Percentiles rank a stretch among this genome's conserved stretches.
Conservation (phyloP, 2,888 invertebrate genomes). For the Erebia epiphron region DNA sequence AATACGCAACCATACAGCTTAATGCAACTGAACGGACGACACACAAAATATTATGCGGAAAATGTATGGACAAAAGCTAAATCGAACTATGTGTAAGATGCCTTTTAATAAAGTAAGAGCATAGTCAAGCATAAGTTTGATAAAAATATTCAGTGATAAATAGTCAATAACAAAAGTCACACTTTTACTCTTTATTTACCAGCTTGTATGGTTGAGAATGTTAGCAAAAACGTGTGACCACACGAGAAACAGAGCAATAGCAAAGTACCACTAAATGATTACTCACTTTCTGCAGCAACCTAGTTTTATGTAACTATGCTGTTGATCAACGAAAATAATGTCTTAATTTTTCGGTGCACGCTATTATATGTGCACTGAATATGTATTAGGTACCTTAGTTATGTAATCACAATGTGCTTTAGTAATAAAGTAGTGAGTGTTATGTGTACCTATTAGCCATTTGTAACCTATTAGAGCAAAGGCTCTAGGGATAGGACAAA, state of each 20-base stretch:
- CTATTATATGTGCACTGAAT: conserved; percentile 21
- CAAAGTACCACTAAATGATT: conserved; percentile 62
- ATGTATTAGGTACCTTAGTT: conserved; percentile 20
- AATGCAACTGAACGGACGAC: too few relatives aligned
- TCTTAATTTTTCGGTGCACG: conserved; percentile 33
- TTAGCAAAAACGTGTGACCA: conserved; percentile 62
- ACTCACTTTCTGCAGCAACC: conserved; percentile 58
- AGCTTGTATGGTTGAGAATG: conserved; percentile 47
- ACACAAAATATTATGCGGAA: too few relatives aligned
- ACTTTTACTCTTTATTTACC: conserved; percentile 20
- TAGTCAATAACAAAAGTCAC: neutral
- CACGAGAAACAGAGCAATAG: conserved; percentile 57
- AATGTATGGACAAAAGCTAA: too few relatives aligned
- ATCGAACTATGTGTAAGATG: too few relatives aligned
- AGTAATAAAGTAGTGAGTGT: too few relatives aligned
- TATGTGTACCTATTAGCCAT: too few relatives aligned
- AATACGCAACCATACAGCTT: too few relatives aligned
- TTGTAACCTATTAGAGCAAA: too few relatives aligned
- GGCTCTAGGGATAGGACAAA: too few relatives aligned
- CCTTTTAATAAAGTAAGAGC: too few relatives aligned
- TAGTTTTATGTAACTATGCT: conserved; percentile 46
- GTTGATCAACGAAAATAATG: conserved; percentile 18
- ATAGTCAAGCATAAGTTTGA: too few relatives aligned
- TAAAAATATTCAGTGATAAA: too few relatives aligned
- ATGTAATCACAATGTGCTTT: neutral